These are phyloP conservation scores for Pterocles burchelli DNA, from an alignment of 2,113 vertebrate species.

Conservation along the genomic window DNA sequence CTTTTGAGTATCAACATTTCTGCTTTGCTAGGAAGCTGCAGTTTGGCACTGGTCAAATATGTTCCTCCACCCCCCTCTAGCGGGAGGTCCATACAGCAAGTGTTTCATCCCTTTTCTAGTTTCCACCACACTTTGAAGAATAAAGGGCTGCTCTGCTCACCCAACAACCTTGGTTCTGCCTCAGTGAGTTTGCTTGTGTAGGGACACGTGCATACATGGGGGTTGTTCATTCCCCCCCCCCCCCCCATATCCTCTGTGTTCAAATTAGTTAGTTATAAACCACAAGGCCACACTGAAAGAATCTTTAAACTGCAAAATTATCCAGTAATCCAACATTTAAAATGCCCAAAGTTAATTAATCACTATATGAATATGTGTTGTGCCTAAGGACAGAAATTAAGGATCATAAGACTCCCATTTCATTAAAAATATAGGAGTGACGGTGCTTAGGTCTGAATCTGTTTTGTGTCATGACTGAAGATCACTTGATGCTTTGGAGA, in stretches of 20 bases:
- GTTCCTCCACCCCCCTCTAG: neutral
- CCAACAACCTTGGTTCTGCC: fast-evolving
- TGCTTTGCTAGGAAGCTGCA: neutral
- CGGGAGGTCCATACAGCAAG: neutral
- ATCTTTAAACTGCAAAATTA: neutral
- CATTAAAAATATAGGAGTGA: constrained; percentile 7
- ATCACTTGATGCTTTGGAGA: neutral
- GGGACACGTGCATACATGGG: neutral
- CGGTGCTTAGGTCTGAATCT: neutral
- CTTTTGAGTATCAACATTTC: neutral
- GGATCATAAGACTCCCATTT: constrained; percentile 6
- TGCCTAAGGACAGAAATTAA: constrained; percentile 23
- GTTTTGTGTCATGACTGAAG: neutral
- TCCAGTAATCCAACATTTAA: neutral
- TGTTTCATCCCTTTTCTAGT: neutral
- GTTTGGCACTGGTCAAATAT: neutral
- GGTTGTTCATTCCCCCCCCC: neutral
- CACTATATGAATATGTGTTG: neutral
- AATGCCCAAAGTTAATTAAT: neutral
- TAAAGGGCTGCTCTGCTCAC: neutral
- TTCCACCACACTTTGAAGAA: neutral
- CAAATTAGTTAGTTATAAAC: neutral
- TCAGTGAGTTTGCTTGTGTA: neutral
- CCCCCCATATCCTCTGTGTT: neutral
- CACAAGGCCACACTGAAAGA: neutral